Evolutionary conservation across 2,797 vertebrate genomes (phyloP).

Genomic region (Stomatorhinus walkeri): DNA sequence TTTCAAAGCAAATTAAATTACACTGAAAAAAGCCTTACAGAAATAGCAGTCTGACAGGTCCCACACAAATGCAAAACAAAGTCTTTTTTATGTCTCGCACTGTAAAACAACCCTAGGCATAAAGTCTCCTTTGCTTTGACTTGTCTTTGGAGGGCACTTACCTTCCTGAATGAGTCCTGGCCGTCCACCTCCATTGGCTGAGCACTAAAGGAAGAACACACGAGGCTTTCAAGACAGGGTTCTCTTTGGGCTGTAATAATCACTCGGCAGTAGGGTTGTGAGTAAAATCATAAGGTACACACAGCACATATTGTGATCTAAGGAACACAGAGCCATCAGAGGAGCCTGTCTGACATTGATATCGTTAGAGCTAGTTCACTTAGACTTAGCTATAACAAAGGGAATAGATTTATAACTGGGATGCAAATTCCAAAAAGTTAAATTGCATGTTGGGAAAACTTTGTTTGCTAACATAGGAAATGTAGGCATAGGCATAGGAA

Average conservation of each 20-base stretch:
- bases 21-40: background rate
- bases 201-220: slow-evolving; percentile 38
- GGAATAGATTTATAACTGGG: background rate
- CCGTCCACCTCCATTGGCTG: slow-evolving; percentile 49
- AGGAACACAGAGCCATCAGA: background rate
- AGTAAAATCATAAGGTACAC: background rate
- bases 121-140: background rate
- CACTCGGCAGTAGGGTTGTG: background rate
- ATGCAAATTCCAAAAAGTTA: background rate
- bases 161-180: slow-evolving; percentile 49
- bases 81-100: background rate
- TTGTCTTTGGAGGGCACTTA: slow-evolving; percentile 33
- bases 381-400: background rate
- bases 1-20: slow-evolving; percentile 5
- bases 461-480: background rate
- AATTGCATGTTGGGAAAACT: background rate
- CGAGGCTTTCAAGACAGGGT: background rate
- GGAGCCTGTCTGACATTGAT: background rate
- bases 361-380: background rate
- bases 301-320: background rate
- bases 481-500: no score
- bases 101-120: background rate
- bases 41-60: background rate
- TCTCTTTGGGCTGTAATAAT: background rate
- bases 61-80: background rate